A percentile compares a stretch with the other conserved stretches of the same genome.
Conservation (phyloP, 2,888 invertebrate genomes). For the Luffia ferchaultella region DNA sequence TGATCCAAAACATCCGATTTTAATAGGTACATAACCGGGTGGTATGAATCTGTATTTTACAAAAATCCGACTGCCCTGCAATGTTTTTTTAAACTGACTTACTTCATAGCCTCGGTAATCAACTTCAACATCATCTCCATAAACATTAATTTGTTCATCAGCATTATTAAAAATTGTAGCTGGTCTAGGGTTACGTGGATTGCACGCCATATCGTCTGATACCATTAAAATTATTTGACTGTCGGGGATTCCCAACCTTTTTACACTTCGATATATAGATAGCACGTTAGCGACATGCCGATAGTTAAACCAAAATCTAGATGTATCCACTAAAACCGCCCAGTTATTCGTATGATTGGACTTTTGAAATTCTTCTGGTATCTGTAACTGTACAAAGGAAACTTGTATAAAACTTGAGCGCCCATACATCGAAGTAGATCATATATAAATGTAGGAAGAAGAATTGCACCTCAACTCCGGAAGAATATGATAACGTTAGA, state of each 20-base stretch:
- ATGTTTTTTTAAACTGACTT: conserved; percentile 14
- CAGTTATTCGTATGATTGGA: conserved; percentile 96
- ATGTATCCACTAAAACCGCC: conserved; percentile 99
- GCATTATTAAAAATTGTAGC: conserved; percentile 98
- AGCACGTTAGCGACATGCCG: conserved; percentile 98
- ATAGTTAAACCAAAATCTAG: conserved; percentile 99
- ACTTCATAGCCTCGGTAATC: conserved; percentile 95
- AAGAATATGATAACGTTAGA: neutral
- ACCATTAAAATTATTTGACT: conserved; percentile 99
- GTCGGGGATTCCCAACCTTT: conserved; percentile 98
- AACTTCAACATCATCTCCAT: conserved; percentile 99
- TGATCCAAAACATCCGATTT: too few species aligned
- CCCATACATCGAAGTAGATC: too few species aligned
- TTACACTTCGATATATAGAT: conserved; percentile 97
- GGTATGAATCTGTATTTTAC: too few species aligned
- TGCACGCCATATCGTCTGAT: conserved; percentile 99
- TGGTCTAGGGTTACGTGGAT: conserved; percentile 95
- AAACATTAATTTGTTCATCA: conserved; percentile 97
- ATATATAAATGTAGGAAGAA: too few species aligned
- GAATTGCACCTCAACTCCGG: neutral
- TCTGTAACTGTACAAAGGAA: conserved; percentile 27
- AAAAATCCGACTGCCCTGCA: too few species aligned
- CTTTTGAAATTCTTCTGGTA: conserved; percentile 64
- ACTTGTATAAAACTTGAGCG: neutral
- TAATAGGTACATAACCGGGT: too few species aligned